These are phyloP conservation scores for Psammodynastes pulverulentus DNA, from an alignment of 2,113 vertebrate genomes.

Conservation along the genomic window DNA sequence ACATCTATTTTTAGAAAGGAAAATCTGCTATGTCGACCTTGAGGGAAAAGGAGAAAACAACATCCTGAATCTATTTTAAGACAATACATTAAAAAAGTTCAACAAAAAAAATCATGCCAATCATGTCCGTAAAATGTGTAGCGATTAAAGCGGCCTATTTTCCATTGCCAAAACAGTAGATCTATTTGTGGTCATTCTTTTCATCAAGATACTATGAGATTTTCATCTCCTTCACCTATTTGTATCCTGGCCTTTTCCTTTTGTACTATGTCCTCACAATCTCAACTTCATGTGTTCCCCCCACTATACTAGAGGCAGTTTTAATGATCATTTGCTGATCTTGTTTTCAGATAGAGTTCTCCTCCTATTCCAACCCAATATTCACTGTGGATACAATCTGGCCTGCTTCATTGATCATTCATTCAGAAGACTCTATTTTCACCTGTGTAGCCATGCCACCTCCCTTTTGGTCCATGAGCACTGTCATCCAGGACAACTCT, in stretches of 20 bases:
- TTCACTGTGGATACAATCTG: not conserved
- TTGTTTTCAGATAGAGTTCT: not conserved
- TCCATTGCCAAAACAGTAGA: not conserved
- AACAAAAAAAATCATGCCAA: not conserved
- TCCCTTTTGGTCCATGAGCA: not conserved
- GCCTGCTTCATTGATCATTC: not conserved
- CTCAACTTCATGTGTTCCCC: not conserved
- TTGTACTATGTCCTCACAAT: not conserved
- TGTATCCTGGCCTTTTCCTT: not conserved
- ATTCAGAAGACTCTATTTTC: not conserved
- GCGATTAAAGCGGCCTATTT: not conserved
- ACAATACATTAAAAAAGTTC: not conserved
- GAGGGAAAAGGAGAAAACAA: not conserved
- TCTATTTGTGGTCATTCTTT: not conserved
- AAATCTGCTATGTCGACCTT: not conserved
- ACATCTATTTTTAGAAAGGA: not conserved
- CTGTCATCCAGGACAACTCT: not conserved
- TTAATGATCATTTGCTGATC: not conserved
- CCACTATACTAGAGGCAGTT: not conserved
- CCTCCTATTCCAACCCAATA: not conserved
- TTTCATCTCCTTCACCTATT: not conserved
- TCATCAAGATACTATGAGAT: not conserved
- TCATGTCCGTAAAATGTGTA: not conserved
- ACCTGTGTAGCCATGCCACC: not conserved
- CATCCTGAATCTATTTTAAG: not conserved